Evolutionary conservation across 2,113 vertebrate species (phyloP).

Genomic region (Macaca mulatta): DNA sequence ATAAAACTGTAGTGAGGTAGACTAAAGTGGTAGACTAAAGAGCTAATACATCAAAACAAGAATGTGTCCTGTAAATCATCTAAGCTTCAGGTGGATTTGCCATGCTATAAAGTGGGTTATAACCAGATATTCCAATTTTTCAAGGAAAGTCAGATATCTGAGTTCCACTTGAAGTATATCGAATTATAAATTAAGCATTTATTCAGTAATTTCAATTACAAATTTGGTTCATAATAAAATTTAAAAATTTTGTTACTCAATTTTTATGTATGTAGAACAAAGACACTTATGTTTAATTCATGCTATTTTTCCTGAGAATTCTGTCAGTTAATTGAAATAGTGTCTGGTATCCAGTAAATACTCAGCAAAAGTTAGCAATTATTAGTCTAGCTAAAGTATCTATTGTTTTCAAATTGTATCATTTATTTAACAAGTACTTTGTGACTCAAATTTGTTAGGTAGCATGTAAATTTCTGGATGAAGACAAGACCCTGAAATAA

Average conservation of each 20-base stretch:
- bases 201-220: not conserved
- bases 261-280: not conserved
- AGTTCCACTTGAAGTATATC: not conserved
- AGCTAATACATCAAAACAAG: not conserved
- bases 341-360: not conserved
- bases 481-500: not conserved
- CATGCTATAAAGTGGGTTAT: rapidly evolving
- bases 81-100: not conserved
- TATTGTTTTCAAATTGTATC: not conserved
- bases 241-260: not conserved
- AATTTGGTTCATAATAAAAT: not conserved
- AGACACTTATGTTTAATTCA: not conserved
- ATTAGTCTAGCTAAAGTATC: not conserved
- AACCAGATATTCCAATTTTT: not conserved
- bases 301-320: not conserved
- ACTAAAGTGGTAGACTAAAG: not conserved
- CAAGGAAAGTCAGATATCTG: not conserved
- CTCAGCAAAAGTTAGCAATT: not conserved
- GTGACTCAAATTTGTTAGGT: not conserved
- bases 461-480: not conserved
- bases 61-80: not conserved
- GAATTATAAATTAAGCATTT: not conserved
- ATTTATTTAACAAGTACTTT: not conserved
- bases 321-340: not conserved
- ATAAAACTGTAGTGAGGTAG: not conserved